These are phyloP conservation scores for Gymnosoma rotundatum DNA, from an alignment of 2,888 invertebrate genomes.

Conservation along the genomic window DNA sequence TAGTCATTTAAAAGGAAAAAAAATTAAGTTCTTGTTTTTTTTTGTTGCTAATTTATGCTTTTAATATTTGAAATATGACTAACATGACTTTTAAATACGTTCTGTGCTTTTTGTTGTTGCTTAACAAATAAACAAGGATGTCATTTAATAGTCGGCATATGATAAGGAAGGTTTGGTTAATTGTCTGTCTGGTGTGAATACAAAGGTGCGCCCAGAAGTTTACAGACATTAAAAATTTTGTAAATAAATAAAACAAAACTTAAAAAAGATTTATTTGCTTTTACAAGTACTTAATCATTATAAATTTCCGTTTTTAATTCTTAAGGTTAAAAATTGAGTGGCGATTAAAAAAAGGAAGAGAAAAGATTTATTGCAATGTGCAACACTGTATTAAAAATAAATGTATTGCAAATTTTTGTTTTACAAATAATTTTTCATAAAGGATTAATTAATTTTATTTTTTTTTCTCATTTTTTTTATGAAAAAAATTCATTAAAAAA, in stretches of 20 bases:
- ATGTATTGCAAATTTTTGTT: too few relatives aligned
- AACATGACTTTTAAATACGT: slow-evolving; percentile 36
- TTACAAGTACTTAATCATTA: slow-evolving; percentile 16
- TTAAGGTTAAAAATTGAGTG: background rate
- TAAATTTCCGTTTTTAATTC: slow-evolving; percentile 19
- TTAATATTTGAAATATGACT: slow-evolving; percentile 55
- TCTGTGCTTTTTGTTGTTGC: background rate
- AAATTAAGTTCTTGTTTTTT: slow-evolving; percentile 5
- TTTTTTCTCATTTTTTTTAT: too few relatives aligned
- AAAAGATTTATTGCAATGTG: too few relatives aligned
- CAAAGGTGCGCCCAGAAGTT: slow-evolving; percentile 39
- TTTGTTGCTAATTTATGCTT: slow-evolving; percentile 48
- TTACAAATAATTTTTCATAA: too few relatives aligned
- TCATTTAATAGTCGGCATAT: slow-evolving; percentile 44
- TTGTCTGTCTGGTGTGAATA: slow-evolving; percentile 26
- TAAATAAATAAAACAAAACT: background rate
- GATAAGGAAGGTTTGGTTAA: slow-evolving; percentile 50
- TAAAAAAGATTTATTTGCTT: slow-evolving; percentile 50
- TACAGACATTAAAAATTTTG: background rate
- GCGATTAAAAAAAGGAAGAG: background rate
- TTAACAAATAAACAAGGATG: slow-evolving; percentile 52
- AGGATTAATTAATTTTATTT: too few relatives aligned
- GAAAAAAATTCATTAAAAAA: too few relatives aligned
- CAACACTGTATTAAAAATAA: too few relatives aligned
- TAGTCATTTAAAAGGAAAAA: slow-evolving; percentile 38